Evolutionary conservation across 2,113 vertebrate genomes (phyloP).

Genomic region (Ophiodon elongatus): DNA sequence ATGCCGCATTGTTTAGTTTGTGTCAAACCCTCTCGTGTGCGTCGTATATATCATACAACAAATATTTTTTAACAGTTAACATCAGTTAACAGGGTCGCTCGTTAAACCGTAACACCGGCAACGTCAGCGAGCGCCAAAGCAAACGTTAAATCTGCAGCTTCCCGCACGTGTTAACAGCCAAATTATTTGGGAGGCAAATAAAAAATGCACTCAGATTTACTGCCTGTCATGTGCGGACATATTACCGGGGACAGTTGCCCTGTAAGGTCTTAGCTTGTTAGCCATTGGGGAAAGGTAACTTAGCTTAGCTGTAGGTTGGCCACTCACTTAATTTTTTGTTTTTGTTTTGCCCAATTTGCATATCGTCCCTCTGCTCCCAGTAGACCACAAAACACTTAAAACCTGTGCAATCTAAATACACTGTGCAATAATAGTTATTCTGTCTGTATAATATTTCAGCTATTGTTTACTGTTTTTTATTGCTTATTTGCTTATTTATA

Average conservation of each 20-base stretch:
- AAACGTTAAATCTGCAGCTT: not conserved
- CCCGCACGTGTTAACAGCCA: fast-evolving
- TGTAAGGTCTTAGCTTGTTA: not conserved
- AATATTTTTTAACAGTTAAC: no score
- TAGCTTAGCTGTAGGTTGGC: not conserved
- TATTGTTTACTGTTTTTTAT: no score
- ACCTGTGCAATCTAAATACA: no score
- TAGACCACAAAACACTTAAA: no score
- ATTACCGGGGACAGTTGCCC: not conserved
- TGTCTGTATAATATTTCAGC: no score
- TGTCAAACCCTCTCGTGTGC: no score
- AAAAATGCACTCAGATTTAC: fast-evolving
- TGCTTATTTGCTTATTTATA: no score
- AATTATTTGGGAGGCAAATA: not conserved
- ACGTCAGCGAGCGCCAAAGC: not conserved
- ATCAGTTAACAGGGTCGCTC: no score
- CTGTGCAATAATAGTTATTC: no score
- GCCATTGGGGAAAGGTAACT: not conserved
- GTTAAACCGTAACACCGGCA: no score
- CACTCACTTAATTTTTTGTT: conserved; percentile 20
- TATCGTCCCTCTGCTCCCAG: not conserved
- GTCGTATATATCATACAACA: no score
- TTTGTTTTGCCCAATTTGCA: conserved; percentile 51
- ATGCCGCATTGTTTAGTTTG: no score
- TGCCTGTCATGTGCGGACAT: not conserved